These are phyloP conservation scores for Glossosoma conforme DNA, from an alignment of 1,140 invertebrate species.

Conservation along the genomic window DNA sequence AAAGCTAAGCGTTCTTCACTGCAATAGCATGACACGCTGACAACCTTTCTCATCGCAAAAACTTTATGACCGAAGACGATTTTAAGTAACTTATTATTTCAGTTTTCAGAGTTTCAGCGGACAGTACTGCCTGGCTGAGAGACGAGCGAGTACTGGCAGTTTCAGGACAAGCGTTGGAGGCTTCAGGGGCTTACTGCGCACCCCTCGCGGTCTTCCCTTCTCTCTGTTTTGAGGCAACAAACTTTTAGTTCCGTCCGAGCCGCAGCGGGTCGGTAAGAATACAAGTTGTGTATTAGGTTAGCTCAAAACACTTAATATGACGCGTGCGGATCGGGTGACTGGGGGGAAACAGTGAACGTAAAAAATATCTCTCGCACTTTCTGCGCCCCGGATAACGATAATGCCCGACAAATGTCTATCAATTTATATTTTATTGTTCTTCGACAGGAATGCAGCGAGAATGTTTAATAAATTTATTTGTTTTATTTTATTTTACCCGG, in stretches of 20 bases:
- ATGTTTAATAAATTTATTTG: too few relatives aligned
- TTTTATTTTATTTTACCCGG: too few relatives aligned
- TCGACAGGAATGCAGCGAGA: too few relatives aligned
- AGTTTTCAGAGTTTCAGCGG: too few relatives aligned
- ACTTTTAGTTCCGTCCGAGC: conserved; percentile 17
- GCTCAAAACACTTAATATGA: conserved; percentile 15
- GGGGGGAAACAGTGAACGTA: not conserved
- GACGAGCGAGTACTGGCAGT: conserved; percentile 12
- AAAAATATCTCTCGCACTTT: not conserved
- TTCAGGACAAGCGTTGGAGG: conserved; percentile 3
- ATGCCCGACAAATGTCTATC: too few relatives aligned
- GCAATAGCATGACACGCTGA: not conserved
- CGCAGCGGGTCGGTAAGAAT: conserved; percentile 1
- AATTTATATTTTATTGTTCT: too few relatives aligned
- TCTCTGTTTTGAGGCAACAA: too few relatives aligned
- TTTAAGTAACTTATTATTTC: too few relatives aligned
- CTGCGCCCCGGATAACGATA: too few relatives aligned
- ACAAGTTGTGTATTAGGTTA: conserved; percentile 10
- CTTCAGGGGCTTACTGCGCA: conserved; percentile 16
- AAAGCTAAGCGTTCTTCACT: not conserved
- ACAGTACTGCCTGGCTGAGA: not conserved
- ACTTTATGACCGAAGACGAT: too few relatives aligned
- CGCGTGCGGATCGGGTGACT: conserved; percentile 6
- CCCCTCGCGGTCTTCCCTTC: conserved; percentile 7
- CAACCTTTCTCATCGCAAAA: too few relatives aligned